Base-by-base conservation (phyloP, 1,140 invertebrate genomes). In the Atta cephalotes region DNA sequence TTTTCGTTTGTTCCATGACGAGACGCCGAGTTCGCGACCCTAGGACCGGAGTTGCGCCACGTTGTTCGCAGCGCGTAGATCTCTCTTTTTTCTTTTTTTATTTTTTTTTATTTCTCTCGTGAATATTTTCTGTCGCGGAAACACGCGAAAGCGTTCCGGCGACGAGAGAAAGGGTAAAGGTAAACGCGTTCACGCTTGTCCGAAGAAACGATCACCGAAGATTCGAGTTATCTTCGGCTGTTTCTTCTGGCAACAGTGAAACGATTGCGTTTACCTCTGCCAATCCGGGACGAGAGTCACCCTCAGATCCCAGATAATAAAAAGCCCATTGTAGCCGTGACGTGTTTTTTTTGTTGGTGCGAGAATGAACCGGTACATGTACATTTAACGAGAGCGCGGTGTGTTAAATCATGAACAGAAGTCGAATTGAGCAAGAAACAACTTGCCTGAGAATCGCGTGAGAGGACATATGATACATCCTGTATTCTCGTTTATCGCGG, bases 1-100 rank as follows among this genome's bases (percentile, higher is more conserved):
- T 35, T 31, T 25, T 25, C 35, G 12, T 74, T 25, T 45, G 58
- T 49, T 16, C 65, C 51, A 31, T 14, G 18, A 71, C 78, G 76
- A 87, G 49, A 39, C 7, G 68, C 28, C 39, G 71, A 71, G 88
- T 21, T 49, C 65, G 84, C 70, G 51, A 72, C 25, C 65, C 60
- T 92, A 90, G 85, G 88, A 78, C 92, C 93, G 91, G 91, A 88
- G 92, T 95, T 95, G 94, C 91, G 92, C 94, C 94, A 95, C 94
- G 94, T 93, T 95, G 88, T 94, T 91, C 88, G 82, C 94, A 93
- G 92, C 89, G 81, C 89, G 94, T 94, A 95, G 94, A 80, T n/a
- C 51, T 84, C 39, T 60, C 49, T 77, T 70, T 85, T 85, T 85
- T 68, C 31, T 10, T 45, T 85, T 68, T 49, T 10, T 45, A 1